Evolutionary conservation across 1,140 invertebrate genomes (phyloP).

Genomic region (Leptopilina boulardi): DNA sequence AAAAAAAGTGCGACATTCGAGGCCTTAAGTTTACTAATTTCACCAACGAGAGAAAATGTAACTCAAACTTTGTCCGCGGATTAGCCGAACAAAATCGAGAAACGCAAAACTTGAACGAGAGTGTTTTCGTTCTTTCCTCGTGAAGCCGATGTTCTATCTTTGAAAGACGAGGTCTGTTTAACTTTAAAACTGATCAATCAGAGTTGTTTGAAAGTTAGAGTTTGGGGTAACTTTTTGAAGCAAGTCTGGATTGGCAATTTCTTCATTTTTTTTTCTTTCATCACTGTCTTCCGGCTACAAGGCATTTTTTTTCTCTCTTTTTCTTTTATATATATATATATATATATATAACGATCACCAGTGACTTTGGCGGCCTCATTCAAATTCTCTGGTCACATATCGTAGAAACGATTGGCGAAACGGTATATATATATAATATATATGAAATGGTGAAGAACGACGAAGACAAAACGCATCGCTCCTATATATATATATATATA

Average conservation of each 20-base stretch:
- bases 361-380: conserved; percentile 4
- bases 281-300: background rate
- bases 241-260: background rate
- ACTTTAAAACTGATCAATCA: conserved; percentile 28
- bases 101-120: conserved; percentile 2
- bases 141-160: background rate
- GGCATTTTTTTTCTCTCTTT: background rate
- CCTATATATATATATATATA: too few relatives aligned
- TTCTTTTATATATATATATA: too few relatives aligned
- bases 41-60: background rate
- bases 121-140: background rate
- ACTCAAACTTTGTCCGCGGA: background rate
- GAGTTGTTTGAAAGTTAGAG: conserved; percentile 1
- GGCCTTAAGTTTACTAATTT: background rate
- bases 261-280: background rate
- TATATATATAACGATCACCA: background rate
- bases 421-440: too few relatives aligned
- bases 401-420: conserved; percentile 6
- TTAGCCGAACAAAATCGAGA: conserved; percentile 2
- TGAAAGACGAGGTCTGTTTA: conserved; percentile 19
- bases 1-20: background rate
- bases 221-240: conserved; percentile 21
- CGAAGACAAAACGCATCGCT: background rate
- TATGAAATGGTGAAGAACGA: background rate
- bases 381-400: conserved; percentile 20